Conservation (phyloP, 2,113 vertebrate species). For the Ibidorhyncha struthersii region DNA sequence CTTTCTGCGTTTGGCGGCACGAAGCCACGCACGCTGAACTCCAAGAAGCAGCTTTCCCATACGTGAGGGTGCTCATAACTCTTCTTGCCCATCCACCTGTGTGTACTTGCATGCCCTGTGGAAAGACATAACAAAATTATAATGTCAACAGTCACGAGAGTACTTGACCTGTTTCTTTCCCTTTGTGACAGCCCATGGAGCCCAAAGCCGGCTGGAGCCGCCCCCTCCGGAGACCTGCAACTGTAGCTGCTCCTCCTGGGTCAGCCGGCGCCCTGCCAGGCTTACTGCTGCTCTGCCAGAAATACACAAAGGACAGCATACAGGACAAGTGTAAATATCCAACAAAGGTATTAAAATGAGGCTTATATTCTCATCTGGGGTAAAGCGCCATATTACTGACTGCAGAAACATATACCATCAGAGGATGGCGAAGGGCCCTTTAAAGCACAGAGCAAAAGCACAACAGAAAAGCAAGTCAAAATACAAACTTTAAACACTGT, state of each 20-base stretch:
- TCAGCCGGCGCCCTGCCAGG: not conserved
- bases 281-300: not conserved
- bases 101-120: not conserved
- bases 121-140: not conserved
- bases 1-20: not conserved
- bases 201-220: accelerated
- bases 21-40: accelerated
- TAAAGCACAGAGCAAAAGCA: not conserved
- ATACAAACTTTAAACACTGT: not conserved
- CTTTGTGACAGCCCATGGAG: not conserved
- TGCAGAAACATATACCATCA: not conserved
- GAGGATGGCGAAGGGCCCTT: not conserved
- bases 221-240: not conserved
- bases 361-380: not conserved
- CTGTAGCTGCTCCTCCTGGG: not conserved
- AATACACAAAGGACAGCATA: not conserved
- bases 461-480: not conserved
- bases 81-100: not conserved
- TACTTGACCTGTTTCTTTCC: not conserved
- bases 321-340: not conserved
- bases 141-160: not conserved
- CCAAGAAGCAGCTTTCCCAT: not conserved
- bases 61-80: not conserved
- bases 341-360: not conserved
- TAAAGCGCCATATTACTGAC: accelerated